Evolutionary conservation across 2,888 invertebrate genomes (phyloP), one percentile per base, ranked within the genome.

Genomic region (Phaedon cochleariae): DNA sequence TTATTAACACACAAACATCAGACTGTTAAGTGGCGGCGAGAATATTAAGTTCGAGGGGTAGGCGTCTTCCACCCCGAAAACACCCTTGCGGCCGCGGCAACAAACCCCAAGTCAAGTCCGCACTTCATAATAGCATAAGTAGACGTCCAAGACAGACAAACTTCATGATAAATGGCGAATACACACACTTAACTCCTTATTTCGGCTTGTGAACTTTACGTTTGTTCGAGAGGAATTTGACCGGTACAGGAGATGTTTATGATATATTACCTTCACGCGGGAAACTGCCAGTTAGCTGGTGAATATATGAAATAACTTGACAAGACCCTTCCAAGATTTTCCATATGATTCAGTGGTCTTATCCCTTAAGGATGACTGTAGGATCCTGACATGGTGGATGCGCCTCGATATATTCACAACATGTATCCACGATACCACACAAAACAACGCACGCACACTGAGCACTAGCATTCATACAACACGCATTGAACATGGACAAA

Each of bases 61-160:
- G 59, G 61, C 59, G 67, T 58, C 46, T 41, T 21, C 61, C 61
- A 54, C 52, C 52, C 60, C 60, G 10, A 41, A 34, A 15, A 41
- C 41, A 22, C 61, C 63, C 64, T 59, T 49, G 59, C 15, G 67
- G 64, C 62, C 59, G 55, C 64, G 58, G 59, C 54, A 21, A 59
- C 69, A 62, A 71, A 69, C 74, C 73, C 73, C 70, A 72, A 73
- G 72, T 69, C 71, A 68, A 72, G 73, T 70, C 68, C 68, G 72
- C 72, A 75, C 78, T 78, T 78, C 77, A 78, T 78, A 77, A 78
- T 74, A 75, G 74, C 72, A 76, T 78, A 77, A 78, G 78, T 76
- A 77, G 74, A 77, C 76, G 78, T 78, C 78, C 69, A 65, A 70
- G 72, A 70, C 78, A 78, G 78, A 74, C 76, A 69, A 70, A 69